A percentile compares a stretch with the other conserved stretches of the same genome.
Conservation (phyloP, 2,797 vertebrate species). For the Vespertilio murinus region DNA sequence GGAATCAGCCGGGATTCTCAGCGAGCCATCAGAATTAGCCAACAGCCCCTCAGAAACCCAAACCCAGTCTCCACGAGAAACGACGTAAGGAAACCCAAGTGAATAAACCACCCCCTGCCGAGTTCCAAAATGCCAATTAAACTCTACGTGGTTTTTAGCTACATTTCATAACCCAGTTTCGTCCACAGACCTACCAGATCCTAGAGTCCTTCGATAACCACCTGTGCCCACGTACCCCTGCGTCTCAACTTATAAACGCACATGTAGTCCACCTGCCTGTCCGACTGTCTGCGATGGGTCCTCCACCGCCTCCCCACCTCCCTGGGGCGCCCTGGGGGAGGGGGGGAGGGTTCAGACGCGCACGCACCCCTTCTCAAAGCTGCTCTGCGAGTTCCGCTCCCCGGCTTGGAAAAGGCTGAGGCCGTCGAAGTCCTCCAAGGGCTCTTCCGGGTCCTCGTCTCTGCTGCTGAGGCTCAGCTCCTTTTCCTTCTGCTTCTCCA, state of each 20-base stretch:
- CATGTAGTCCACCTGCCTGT: not conserved
- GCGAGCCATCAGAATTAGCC: not conserved
- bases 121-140: not conserved
- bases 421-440: conserved; percentile 66
- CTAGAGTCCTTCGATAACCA: not conserved
- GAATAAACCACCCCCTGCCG: not conserved
- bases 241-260: accelerated
- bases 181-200: not conserved
- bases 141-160: not conserved
- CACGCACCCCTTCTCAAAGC: conserved; percentile 83
- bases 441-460: not conserved
- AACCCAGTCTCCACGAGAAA: not conserved
- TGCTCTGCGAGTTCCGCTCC: conserved; percentile 53
- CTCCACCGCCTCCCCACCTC: not conserved
- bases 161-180: not conserved
- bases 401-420: conserved; percentile 81
- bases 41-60: not conserved
- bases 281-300: no score
- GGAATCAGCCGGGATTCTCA: not conserved
- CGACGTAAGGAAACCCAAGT: not conserved
- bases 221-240: not conserved
- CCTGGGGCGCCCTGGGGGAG: not conserved
- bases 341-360: not conserved
- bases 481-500: conserved; percentile 85
- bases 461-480: conserved; percentile 55